Percentiles rank a stretch among this genome's conserved stretches.
Evolutionary conservation across 2,888 invertebrate species (phyloP).

Genomic region (Brachypalpus laphriformis): DNA sequence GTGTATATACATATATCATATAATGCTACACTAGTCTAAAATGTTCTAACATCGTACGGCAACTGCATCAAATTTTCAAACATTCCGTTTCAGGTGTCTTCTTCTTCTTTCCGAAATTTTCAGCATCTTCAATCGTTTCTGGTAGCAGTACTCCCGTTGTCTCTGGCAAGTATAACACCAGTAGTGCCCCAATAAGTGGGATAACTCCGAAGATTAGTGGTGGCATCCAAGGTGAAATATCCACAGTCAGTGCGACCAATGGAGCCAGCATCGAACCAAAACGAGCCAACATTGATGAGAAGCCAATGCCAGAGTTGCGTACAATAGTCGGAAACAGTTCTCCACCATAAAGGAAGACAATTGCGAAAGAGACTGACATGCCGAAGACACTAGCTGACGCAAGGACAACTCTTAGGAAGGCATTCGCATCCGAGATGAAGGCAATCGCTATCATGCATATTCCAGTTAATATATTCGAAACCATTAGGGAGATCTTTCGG

Average conservation of each 20-base stretch:
- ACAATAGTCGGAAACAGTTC: conserved; percentile 95
- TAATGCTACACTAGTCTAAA: conserved; percentile 27
- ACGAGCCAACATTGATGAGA: conserved; percentile 92
- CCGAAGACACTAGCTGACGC: conserved; percentile 91
- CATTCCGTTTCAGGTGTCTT: conserved; percentile 16
- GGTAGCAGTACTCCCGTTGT: conserved; percentile 85
- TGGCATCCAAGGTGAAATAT: conserved; percentile 85
- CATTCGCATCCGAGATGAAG: conserved; percentile 86
- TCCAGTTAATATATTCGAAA: conserved; percentile 87
- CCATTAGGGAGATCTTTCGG: conserved; percentile 86
- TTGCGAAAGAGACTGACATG: conserved; percentile 92
- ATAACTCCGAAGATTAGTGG: conserved; percentile 89
- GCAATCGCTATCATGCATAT: conserved; percentile 87
- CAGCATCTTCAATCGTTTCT: conserved; percentile 92
- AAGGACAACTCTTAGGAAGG: conserved; percentile 85
- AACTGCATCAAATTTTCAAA: conserved; percentile 34
- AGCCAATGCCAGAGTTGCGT: conserved; percentile 93
- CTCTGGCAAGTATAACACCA: conserved; percentile 88
- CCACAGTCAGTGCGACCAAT: conserved; percentile 85
- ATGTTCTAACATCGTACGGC: conserved; percentile 57
- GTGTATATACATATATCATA: no score
- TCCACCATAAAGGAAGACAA: conserved; percentile 93
- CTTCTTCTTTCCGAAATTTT: conserved; percentile 84
- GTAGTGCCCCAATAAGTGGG: conserved; percentile 87
- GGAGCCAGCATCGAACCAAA: conserved; percentile 94